Evolutionary conservation across 2,797 vertebrate species (phyloP), one percentile per base, ranked within the genome.

Genomic region (Gadopsis marmoratus): DNA sequence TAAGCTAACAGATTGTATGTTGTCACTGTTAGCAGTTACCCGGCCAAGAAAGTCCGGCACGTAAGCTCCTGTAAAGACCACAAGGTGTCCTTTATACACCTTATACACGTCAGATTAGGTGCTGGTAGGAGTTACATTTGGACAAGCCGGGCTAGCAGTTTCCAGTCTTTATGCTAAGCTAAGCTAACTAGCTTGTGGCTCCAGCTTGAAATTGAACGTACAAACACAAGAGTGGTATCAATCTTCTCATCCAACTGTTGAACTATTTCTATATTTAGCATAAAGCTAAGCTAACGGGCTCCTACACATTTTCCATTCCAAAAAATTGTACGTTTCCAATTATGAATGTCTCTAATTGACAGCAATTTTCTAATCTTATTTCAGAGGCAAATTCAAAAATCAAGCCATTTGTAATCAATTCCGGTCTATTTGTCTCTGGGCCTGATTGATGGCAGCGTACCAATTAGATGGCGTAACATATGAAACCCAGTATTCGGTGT

Each of bases 81-180:
- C 12, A 13, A 4, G 0, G 9, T 13, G 9, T 14, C 11, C n/a
- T 53, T 19, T 54, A 37, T 51, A 21, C 7, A 35, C 1, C 3
- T 19, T 45, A 7, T 37, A 37, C 35, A 37, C 0, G 35, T 39
- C 39, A 45, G 4, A 16, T 45, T 45, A 45, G 47, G 58, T 65
- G 16, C 39, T 43, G 0, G n/a, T 56, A 10, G 0, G 47, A 0
- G 9, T 0, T 23, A 41, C 47, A 41, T 31, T 35, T 19, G 29
- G 35, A 41, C 48, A 21, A 55, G 21, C 16, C 26, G 35, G 29
- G 16, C 21, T 47, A 19, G 23, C 51, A 10, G 16, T 19, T 43
- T 29, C 1, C 29, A 33, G 41, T 19, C 23, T 21, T 21, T 7
- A n/a, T 12, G 41, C 43, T 47, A 63, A 17, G 62, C 43, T 48